These are phyloP conservation scores for Anas platyrhynchos DNA, from an alignment of 2,113 vertebrate species.

Conservation along the genomic window DNA sequence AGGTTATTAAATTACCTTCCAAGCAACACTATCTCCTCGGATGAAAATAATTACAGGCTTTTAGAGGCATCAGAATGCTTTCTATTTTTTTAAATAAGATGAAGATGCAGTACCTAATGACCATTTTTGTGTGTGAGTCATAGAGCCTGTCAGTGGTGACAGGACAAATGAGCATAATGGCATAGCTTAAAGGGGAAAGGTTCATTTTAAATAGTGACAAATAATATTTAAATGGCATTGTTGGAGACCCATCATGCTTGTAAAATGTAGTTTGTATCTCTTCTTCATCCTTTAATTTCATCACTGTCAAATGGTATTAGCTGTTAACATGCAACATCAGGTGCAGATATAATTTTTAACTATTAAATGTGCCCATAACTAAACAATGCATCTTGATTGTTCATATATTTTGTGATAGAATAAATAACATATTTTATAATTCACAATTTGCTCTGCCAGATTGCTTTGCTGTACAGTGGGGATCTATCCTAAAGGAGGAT, in stretches of 20 bases:
- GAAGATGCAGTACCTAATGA: constrained; percentile 99
- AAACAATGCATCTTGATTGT: constrained; percentile 81
- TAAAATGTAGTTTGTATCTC: constrained; percentile 89
- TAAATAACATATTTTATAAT: constrained; percentile 69
- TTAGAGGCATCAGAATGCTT: constrained; percentile 94
- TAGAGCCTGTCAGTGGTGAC: constrained; percentile 95
- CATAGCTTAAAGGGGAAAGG: constrained; percentile 92
- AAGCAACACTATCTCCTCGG: constrained; percentile 91
- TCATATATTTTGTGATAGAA: constrained; percentile 61
- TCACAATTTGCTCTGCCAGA: constrained; percentile 45
- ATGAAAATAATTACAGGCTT: constrained; percentile 99
- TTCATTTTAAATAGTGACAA: constrained; percentile 91
- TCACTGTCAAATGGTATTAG: constrained; percentile 84
- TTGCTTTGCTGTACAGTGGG: constrained; percentile 42
- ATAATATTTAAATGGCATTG: constrained; percentile 96
- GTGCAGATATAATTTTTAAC: constrained; percentile 84
- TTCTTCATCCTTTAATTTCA: constrained; percentile 86
- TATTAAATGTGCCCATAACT: constrained; percentile 79
- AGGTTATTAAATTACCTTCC: constrained; percentile 99
- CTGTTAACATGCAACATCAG: constrained; percentile 84
- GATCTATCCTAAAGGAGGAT: neutral
- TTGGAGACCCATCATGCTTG: constrained; percentile 94
- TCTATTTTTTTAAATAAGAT: constrained; percentile 91
- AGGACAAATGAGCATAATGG: constrained; percentile 99
- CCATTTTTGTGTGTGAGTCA: constrained; percentile 98